Percentiles rank a stretch among this genome's conserved stretches.
Conservation (phyloP, 2,113 vertebrate genomes). For the Osmerus eperlanus region DNA sequence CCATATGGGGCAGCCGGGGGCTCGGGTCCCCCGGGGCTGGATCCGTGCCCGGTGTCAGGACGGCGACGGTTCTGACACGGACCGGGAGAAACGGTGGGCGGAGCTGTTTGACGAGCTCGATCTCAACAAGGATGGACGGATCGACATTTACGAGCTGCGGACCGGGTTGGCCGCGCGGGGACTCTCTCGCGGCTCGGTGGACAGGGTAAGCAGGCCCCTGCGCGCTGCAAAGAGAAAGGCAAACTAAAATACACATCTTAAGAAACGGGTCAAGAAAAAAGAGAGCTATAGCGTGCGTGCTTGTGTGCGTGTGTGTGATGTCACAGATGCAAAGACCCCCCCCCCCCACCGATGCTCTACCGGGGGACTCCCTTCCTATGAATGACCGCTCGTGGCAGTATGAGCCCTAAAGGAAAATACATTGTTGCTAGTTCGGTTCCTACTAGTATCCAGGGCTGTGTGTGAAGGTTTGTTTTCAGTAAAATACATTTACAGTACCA, state of each 20-base stretch:
- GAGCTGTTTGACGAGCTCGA: slow-evolving; percentile 85
- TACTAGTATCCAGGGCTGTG: too few species aligned
- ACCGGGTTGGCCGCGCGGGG: slow-evolving; percentile 76
- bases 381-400: too few species aligned
- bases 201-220: slow-evolving; percentile 58
- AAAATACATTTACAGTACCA: too few species aligned
- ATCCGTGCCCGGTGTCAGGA: slow-evolving; percentile 58
- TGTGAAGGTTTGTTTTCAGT: too few species aligned
- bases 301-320: slow-evolving; percentile 5
- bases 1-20: slow-evolving; percentile 45
- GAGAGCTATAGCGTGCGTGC: background rate
- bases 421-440: too few species aligned
- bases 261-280: too few species aligned
- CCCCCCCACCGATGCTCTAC: background rate
- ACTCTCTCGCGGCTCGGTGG: slow-evolving; percentile 57
- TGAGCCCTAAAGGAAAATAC: too few species aligned
- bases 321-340: background rate
- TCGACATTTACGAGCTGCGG: slow-evolving; percentile 81
- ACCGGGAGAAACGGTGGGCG: slow-evolving; percentile 72
- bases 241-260: background rate
- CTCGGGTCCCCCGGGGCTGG: slow-evolving; percentile 31
- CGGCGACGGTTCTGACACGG: slow-evolving; percentile 53
- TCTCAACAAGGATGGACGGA: slow-evolving; percentile 82
- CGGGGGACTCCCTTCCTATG: too few species aligned
- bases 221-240: background rate